Percentiles rank a stretch among this genome's conserved stretches.
Conservation (phyloP, 1,140 invertebrate genomes). For the Scaptomyza graminum region DNA sequence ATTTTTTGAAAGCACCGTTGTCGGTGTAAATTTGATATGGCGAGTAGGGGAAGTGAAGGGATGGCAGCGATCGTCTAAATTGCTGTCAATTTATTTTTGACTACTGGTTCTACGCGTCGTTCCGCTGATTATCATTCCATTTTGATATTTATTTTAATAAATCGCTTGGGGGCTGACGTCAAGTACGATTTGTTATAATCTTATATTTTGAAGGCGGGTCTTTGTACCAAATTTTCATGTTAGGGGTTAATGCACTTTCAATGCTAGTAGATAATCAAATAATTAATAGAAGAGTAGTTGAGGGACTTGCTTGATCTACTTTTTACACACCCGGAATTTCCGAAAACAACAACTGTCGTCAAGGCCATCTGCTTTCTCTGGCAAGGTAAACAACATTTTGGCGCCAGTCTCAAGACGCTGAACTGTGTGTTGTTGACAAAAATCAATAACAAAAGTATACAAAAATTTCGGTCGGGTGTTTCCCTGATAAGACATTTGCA, state of each 20-base stretch:
- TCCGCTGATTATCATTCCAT: slow-evolving; percentile 14
- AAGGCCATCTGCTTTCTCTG: slow-evolving; percentile 75
- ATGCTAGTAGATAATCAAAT: slow-evolving; percentile 7
- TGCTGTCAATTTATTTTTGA: slow-evolving; percentile 15
- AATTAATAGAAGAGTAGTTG: not conserved
- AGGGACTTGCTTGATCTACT: slow-evolving; percentile 30
- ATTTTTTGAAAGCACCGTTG: slow-evolving; percentile 17
- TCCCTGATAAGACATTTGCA: slow-evolving; percentile 59
- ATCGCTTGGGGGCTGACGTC: slow-evolving; percentile 39
- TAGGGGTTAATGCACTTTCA: slow-evolving; percentile 63
- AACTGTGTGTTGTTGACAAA: slow-evolving; percentile 64
- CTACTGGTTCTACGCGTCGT: slow-evolving; percentile 72
- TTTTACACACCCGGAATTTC: slow-evolving; percentile 43
- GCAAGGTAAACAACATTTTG: slow-evolving; percentile 77
- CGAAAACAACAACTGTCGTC: slow-evolving; percentile 31
- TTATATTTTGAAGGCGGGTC: slow-evolving; percentile 22
- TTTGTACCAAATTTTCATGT: not conserved
- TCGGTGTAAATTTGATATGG: too few species aligned
- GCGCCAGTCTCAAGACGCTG: slow-evolving; percentile 67
- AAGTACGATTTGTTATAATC: slow-evolving; percentile 14
- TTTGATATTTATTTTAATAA: slow-evolving; percentile 25
- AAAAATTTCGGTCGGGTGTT: slow-evolving; percentile 55
- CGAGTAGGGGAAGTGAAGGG: not conserved
- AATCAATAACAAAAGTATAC: slow-evolving; percentile 24
- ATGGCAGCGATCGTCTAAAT: slow-evolving; percentile 3